phyloP scores from a whole-genome alignment of 1,140 invertebrate species.

The Dendrolimus kikuchii region DNA sequence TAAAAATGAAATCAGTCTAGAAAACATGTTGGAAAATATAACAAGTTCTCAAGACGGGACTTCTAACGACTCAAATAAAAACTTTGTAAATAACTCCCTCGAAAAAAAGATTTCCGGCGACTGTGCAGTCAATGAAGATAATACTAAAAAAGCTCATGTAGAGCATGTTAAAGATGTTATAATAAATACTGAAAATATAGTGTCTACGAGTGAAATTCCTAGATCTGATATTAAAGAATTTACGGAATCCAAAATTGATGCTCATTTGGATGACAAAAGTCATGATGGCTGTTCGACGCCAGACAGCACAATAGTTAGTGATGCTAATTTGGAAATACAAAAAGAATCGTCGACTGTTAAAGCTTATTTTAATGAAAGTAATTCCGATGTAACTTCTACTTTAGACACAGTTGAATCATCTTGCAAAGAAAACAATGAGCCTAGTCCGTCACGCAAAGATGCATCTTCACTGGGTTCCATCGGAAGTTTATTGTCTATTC shows the following conservation, averaged over 20 bases:
- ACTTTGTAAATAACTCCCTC: no score
- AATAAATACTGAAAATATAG: slow-evolving; percentile 27
- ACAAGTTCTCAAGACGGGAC: slow-evolving; percentile 15
- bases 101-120: no score
- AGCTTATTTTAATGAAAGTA: slow-evolving; percentile 30
- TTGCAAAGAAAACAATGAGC: slow-evolving; percentile 17
- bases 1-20: slow-evolving; percentile 27
- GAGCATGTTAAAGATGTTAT: no score
- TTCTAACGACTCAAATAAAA: background rate
- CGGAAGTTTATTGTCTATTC: slow-evolving; percentile 47
- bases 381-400: slow-evolving; percentile 41
- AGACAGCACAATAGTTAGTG: slow-evolving; percentile 46
- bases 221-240: slow-evolving; percentile 2
- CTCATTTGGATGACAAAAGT: slow-evolving; percentile 7
- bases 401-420: slow-evolving; percentile 17
- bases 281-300: slow-evolving; percentile 24
- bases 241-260: slow-evolving; percentile 1
- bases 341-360: slow-evolving; percentile 41
- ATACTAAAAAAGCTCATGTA: no score
- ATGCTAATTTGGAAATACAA: slow-evolving; percentile 10
- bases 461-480: slow-evolving; percentile 27
- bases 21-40: slow-evolving; percentile 38
- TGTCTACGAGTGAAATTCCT: slow-evolving; percentile 31
- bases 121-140: no score
- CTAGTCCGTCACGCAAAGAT: slow-evolving; percentile 17